Evolutionary conservation across 2,113 vertebrate genomes (phyloP), one percentile per base, ranked within the genome.

Genomic region (Ophthalmolycus amberensis): DNA sequence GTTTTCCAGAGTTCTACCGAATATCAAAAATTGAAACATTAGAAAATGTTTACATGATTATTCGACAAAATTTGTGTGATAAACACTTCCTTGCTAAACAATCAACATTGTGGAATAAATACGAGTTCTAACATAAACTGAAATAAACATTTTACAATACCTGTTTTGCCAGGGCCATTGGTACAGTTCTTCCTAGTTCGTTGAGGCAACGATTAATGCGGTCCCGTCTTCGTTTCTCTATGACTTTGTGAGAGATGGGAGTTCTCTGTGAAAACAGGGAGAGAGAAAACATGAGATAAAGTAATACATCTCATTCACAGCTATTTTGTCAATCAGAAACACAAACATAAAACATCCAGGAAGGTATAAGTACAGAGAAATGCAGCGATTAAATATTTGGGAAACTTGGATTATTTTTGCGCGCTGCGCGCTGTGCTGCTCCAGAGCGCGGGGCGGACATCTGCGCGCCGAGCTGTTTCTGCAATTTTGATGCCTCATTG

Each of bases 91-190:
- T 5, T 66, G 14, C 11, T 46, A 18, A 76, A 46, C 3, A 3
- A 29, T 52, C 14, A 40, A 54, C 11, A 79, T 18, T 37, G 27
- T 62, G 29, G 5, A 42, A 12, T 58, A 50, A 3, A 60, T 18
- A 62, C 15, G 25, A 59, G 25, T 0, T 48, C 0, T 27, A 14
- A 60, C 0, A 69, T 0, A n/a, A n/a, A 52, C 27, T 56, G 7
- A 8, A 52, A 52, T 52, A 9, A 20, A 52, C 18, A 58, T 25
- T 12, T 56, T 56, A 40, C n/a, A 66, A 73, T 95, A 99, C 98
- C 98, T 99, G 98, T 85, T 99, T 99, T 7, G 98, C 98, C 75
- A 99, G 85, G 1, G 98, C 98, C 98, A 99, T 99, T 15, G 98
- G 98, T 20, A 99, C 98, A 0, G 97, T 99, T 93, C 97, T 99